phyloP scores from a whole-genome alignment of 2,113 vertebrate genomes.

The Symphodus melops region DNA sequence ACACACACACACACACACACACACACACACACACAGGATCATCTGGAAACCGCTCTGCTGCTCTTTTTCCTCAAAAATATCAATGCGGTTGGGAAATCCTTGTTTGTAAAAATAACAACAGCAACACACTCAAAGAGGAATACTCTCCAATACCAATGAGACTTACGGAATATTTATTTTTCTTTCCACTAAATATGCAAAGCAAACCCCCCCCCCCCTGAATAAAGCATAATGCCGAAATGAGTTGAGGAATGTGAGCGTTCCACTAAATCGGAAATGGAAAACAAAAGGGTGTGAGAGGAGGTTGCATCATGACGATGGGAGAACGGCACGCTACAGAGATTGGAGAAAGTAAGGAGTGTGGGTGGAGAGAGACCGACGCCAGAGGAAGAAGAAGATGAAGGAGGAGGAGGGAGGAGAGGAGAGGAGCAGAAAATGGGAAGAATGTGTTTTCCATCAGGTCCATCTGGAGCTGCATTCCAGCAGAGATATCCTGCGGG shows the following conservation, averaged over 20 bases:
- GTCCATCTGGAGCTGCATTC: slow-evolving; percentile 77
- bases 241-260: slow-evolving; percentile 72
- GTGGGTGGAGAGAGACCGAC: background rate
- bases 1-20: slow-evolving; percentile 10
- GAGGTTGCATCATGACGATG: background rate
- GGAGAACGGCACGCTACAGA: background rate
- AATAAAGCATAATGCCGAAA: slow-evolving; percentile 52
- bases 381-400: slow-evolving; percentile 20
- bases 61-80: slow-evolving; percentile 13
- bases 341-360: slow-evolving; percentile 1
- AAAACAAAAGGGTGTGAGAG: slow-evolving; percentile 27
- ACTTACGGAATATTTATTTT: slow-evolving; percentile 15
- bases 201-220: slow-evolving; percentile 20
- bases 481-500: slow-evolving; percentile 64
- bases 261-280: slow-evolving; percentile 63
- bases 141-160: background rate
- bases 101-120: background rate
- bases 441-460: slow-evolving; percentile 75
- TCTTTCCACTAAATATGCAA: slow-evolving; percentile 24
- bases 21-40: slow-evolving; percentile 41
- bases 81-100: slow-evolving; percentile 5
- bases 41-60: slow-evolving; percentile 21
- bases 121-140: slow-evolving; percentile 4
- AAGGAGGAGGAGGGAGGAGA: slow-evolving; percentile 27
- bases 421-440: slow-evolving; percentile 32